Evolutionary conservation across 30 jellyfish, hydroid and myxozoan species (phyloP), one percentile per base, ranked within the genome.

Genomic region (Hydra vulgaris): DNA sequence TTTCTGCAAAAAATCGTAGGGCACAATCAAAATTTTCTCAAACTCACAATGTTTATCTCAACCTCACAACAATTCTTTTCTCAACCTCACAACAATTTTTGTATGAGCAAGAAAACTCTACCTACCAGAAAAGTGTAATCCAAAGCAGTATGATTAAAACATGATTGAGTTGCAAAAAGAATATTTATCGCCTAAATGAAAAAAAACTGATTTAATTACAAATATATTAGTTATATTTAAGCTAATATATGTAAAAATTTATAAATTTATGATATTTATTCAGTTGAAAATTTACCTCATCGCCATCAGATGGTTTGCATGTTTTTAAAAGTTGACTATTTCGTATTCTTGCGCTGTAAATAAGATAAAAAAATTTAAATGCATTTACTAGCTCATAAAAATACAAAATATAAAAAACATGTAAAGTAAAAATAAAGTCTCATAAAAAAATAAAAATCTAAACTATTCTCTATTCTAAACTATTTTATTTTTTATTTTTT

Each of bases 81-180:
- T n/a, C n/a, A n/a, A n/a, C n/a, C n/a, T n/a, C n/a, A n/a, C n/a
- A n/a, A n/a, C n/a, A n/a, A n/a, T n/a, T n/a, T n/a, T n/a, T n/a
- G n/a, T n/a, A n/a, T n/a, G n/a, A n/a, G n/a, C n/a, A n/a, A n/a
- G n/a, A n/a, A n/a, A 40, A 40, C 61, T 40, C 61, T n/a, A 27
- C 85, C 82, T 74, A 92, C 99, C 89, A 83, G 92, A 81, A 82
- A 94, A 19, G 96, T 90, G 79, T 94, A 88, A 77, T 94, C 99
- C 78, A 94, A 81, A 0, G 99, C 85, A 0, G 96, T 94, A 85
- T 94, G 99, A 66, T 82, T 81, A 82, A 94, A 94, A 7, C 97
- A 89, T 19, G 96, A 94, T 53, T 88, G 89, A 4, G 99, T 94
- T 15, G 99, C 99, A 27, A 69, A 66, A 23, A 94, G 75, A 26